phyloP scores from a whole-genome alignment of 1,140 invertebrate genomes.

The Sweltsa coloradensis region DNA sequence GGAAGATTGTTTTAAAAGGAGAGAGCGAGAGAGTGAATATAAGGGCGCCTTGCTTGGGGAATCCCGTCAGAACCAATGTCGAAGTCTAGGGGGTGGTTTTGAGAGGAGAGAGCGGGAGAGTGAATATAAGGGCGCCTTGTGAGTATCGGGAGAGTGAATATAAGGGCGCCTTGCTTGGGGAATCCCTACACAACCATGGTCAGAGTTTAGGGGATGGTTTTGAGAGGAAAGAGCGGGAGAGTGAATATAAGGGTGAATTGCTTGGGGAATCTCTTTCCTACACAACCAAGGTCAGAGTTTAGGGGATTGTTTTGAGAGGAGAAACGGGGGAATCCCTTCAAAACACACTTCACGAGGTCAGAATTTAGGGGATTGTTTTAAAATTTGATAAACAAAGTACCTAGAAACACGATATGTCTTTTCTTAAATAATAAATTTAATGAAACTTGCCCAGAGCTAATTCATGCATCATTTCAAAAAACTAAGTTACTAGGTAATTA shows the following conservation, averaged over 20 bases:
- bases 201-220: background rate
- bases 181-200: background rate
- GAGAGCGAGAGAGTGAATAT: background rate
- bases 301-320: background rate
- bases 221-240: background rate
- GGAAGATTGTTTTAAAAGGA: conserved; percentile 1
- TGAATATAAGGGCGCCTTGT: background rate
- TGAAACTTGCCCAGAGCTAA: no score
- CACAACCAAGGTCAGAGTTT: background rate
- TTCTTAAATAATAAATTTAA: no score
- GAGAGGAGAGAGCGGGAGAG: background rate
- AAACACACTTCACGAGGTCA: no score
- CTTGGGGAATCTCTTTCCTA: background rate
- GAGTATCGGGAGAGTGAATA: background rate
- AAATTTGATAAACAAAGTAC: no score
- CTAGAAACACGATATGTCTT: no score
- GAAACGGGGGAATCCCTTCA: no score
- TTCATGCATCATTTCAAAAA: no score
- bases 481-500: no score
- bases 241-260: background rate
- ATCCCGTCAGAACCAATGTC: background rate
- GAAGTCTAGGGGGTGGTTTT: background rate
- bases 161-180: background rate
- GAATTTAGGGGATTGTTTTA: no score
- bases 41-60: background rate